Base-by-base conservation (phyloP, 2,113 vertebrate genomes). In the Thryonomys swinderianus region DNA sequence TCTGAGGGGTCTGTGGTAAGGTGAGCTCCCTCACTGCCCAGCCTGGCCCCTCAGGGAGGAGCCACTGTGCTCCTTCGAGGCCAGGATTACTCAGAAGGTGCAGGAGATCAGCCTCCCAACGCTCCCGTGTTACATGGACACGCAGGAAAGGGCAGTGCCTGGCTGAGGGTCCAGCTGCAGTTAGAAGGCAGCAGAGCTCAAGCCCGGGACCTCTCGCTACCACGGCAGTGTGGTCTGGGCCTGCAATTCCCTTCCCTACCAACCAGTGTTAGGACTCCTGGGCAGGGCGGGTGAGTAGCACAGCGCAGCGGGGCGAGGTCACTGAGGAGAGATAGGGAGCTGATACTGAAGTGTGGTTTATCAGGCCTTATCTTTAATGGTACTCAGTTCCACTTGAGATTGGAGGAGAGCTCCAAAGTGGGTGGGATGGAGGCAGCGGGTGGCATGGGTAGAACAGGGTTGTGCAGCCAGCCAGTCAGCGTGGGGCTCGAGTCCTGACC, bases 281-380 rank as follows among this genome's bases (percentile, higher is more conserved):
- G 80, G 64, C 59, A 23, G 2, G 37, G 3, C 3, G 1, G 21
- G n/a, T n/a, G n/a, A n/a, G n/a, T n/a, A n/a, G n/a, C n/a, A n/a
- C n/a, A n/a, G n/a, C n/a, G n/a, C n/a, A n/a, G n/a, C n/a, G n/a
- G n/a, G n/a, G n/a, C n/a, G n/a, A n/a, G 13, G 71, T 85, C 66
- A 71, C 82, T 87, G 57, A 86, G 45, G 74, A 86, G 88, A 64
- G 73, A 78, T 67, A 79, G 59, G 76, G 83, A 95, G 74, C 85
- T 88, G 89, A 30, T 95, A 88, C 95, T 88, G n/a, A 95, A 96
- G 92, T 96, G 88, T 84, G 57, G 78, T 32, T 96, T 95, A 93
- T 95, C 96, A 96, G 55, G 64, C 66, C 61, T 97, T 98, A 96
- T 97, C 96, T 96, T 51, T 96, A 96, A 95, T 96, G 94, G 94